These are phyloP conservation scores for Catharus fuscescens DNA, from an alignment of 2,113 vertebrate species.

Conservation along the genomic window DNA sequence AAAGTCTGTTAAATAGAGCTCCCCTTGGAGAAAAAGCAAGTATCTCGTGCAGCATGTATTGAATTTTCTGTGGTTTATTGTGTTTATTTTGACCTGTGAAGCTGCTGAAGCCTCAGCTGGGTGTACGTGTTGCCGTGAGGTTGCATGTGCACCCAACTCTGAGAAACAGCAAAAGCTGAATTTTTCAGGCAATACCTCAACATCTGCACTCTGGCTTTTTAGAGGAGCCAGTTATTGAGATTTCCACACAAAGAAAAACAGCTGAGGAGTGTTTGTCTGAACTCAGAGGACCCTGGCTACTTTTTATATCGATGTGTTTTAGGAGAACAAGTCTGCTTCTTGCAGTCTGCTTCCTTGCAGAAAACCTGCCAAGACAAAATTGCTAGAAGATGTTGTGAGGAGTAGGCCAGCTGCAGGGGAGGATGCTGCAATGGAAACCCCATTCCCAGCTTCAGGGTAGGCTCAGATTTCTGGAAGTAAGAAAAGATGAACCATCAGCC, in stretches of 20 bases:
- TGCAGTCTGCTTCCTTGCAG: background rate
- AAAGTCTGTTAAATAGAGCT: background rate
- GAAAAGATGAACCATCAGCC: background rate
- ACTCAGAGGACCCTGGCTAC: background rate
- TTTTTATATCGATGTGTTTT: background rate
- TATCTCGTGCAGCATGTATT: background rate
- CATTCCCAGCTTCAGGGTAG: background rate
- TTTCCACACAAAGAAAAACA: background rate
- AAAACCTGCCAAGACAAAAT: conserved; percentile 21
- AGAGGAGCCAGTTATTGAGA: background rate
- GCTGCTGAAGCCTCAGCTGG: background rate
- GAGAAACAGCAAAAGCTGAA: background rate
- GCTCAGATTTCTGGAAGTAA: background rate
- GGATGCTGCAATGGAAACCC: background rate
- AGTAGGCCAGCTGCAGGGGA: background rate
- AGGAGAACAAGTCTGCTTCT: background rate
- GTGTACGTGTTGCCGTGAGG: fast-evolving
- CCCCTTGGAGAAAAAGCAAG: background rate
- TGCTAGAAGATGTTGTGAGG: background rate
- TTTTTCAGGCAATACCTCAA: background rate
- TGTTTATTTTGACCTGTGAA: background rate
- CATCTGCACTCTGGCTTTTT: background rate
- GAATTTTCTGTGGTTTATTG: background rate
- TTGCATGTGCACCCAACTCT: fast-evolving
- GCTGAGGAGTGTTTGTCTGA: background rate